These are phyloP conservation scores for Tonatia bakeri DNA, from an alignment of 2,113 vertebrate genomes.

Conservation along the genomic window DNA sequence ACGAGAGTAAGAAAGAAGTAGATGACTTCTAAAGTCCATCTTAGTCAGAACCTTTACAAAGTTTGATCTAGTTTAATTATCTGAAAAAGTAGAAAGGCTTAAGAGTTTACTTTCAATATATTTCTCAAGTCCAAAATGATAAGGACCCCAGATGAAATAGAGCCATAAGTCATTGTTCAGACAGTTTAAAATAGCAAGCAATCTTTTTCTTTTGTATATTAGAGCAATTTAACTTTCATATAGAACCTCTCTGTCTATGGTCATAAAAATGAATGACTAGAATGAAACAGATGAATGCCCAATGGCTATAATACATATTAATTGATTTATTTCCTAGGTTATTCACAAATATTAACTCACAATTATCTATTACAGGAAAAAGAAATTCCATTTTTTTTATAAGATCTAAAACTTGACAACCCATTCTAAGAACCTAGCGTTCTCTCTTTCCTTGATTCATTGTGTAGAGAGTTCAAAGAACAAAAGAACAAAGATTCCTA, in stretches of 20 bases:
- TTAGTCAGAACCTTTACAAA: neutral
- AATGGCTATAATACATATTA: conserved; percentile 51
- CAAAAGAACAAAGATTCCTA: neutral
- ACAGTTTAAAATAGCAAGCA: conserved; percentile 24
- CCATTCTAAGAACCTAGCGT: neutral
- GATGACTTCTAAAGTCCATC: neutral
- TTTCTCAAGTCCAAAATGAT: conserved; percentile 10
- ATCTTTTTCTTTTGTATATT: conserved; percentile 42
- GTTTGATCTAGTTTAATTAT: conserved; percentile 18
- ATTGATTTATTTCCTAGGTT: conserved; percentile 54
- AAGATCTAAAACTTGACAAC: neutral
- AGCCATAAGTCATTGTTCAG: conserved; percentile 8
- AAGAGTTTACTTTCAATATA: neutral
- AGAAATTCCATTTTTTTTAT: neutral
- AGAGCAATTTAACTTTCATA: conserved; percentile 32
- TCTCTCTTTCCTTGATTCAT: neutral
- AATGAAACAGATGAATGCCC: conserved; percentile 53
- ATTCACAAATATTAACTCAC: conserved; percentile 45
- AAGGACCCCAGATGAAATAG: neutral
- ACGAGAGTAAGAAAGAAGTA: neutral
- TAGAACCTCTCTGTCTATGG: conserved; percentile 31
- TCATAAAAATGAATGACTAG: conserved; percentile 55
- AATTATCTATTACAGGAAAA: conserved; percentile 19
- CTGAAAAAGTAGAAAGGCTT: neutral
- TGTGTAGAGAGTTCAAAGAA: neutral